Percentiles rank a stretch among this genome's conserved stretches.
Conservation (phyloP, 2,888 invertebrate species). For the Mythimna vitellina region DNA sequence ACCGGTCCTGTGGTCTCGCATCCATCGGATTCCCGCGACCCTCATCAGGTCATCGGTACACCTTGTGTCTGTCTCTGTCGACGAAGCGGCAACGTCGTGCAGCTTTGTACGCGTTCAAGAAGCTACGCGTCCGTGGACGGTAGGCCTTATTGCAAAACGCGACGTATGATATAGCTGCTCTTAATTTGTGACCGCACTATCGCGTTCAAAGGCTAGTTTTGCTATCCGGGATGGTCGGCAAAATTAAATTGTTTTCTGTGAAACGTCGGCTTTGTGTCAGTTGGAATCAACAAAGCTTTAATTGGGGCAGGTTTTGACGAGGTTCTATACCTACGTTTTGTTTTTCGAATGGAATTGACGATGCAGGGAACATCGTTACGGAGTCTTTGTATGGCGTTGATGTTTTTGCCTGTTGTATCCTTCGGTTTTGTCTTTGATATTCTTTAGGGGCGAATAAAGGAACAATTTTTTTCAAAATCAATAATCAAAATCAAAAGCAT, state of each 20-base stretch:
- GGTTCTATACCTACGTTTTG: slow-evolving; percentile 7
- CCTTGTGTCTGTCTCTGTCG: too few relatives aligned
- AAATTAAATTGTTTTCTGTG: slow-evolving; percentile 36
- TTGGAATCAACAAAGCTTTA: slow-evolving; percentile 41
- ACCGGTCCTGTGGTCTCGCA: too few relatives aligned
- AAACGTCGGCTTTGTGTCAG: slow-evolving; percentile 27
- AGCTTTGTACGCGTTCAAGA: too few relatives aligned
- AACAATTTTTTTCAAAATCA: too few relatives aligned
- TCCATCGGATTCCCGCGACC: too few relatives aligned
- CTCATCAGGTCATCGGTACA: too few relatives aligned
- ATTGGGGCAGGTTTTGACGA: slow-evolving; percentile 40
- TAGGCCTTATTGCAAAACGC: neutral
- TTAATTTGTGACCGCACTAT: neutral
- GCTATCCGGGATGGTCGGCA: slow-evolving; percentile 8
- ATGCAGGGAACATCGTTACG: slow-evolving; percentile 1
- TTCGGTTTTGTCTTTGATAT: slow-evolving; percentile 7
- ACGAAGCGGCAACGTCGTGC: too few relatives aligned
- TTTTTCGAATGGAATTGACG: slow-evolving; percentile 29
- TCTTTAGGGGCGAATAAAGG: neutral
- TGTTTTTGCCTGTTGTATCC: neutral
- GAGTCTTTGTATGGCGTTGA: slow-evolving; percentile 14
- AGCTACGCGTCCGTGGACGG: too few relatives aligned
- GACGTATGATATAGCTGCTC: neutral
- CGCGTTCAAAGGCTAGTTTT: slow-evolving; percentile 10
- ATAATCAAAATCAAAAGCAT: too few relatives aligned